Evolutionary conservation across 2,797 vertebrate species (phyloP).

Genomic region (Lemur catta): DNA sequence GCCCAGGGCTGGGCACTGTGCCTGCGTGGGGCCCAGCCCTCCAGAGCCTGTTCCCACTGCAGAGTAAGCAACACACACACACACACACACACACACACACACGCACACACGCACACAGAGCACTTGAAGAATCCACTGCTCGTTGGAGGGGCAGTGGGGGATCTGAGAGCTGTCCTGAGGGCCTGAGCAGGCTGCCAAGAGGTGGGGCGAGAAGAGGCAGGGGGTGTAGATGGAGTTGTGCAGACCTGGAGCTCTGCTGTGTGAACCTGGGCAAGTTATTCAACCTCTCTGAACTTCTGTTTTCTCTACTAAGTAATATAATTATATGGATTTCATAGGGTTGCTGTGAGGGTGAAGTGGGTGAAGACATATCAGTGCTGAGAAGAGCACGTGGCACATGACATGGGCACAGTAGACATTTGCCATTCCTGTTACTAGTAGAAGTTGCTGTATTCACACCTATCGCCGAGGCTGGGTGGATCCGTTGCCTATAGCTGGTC

Average conservation of each 20-base stretch:
- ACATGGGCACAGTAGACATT: no score
- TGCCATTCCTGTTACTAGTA: neutral
- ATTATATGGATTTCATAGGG: neutral
- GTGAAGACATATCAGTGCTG: neutral
- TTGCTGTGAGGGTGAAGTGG: neutral
- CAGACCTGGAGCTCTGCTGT: neutral
- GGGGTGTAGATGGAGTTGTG: neutral
- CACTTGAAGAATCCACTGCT: neutral
- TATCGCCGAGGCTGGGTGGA: neutral
- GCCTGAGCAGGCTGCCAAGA: neutral
- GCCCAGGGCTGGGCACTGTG: neutral
- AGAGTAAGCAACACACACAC: neutral
- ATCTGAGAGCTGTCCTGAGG: neutral
- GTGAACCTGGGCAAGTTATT: neutral
- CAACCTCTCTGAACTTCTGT: neutral
- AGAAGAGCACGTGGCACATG: neutral
- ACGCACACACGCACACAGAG: rapidly evolving
- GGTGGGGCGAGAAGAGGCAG: neutral
- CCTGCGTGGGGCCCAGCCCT: neutral
- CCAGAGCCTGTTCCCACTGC: neutral
- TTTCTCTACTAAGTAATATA: neutral
- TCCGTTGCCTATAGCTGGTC: neutral
- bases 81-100: no score
- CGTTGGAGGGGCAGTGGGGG: no score
- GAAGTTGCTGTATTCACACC: neutral